Base-by-base conservation (phyloP, 2,888 invertebrate genomes). In the Pterobdella sp. region DNA sequence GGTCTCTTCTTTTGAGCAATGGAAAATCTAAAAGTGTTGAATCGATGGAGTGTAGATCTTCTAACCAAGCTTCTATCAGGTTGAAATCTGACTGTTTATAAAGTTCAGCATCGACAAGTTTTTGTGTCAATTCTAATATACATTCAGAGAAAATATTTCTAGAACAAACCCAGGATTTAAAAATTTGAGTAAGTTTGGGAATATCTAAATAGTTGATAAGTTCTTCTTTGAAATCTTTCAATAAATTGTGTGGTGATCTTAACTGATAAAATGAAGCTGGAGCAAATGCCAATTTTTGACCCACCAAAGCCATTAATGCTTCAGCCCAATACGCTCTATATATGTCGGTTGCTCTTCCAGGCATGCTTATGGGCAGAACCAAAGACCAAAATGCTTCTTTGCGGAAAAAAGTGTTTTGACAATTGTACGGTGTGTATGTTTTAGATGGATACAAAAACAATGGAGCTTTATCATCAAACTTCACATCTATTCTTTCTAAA, bases 271-370 rank as follows among this genome's bases (percentile, higher is more conserved):
- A 75, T 66, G 75, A 78, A 0, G 79, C 78, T 18, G 78, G 74
- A 36, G 74, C 77, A 74, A 79, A 80, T 7, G 76, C 79, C 22
- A 80, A 37, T 34, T 74, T 72, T 1, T 76, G 77, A 0, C 78
- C 79, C 0, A 78, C 73, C 32, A 79, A 74, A 77, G 78, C 78
- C 56, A 81, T 36, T 3, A 81, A 75, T 42, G 77, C 71, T 72
- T 80, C 79, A 0, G 79, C 78, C 78, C 78, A 80, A 73, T 79
- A 81, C 1, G 79, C 75, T 52, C 80, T 72, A 76, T 77, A 80
- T 35, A 81, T 81, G 76, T 81, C 80, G 65, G 76, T 76, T 10
- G 75, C 77, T 60, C 80, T 69, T 56, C 79, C 78, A 10, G 77
- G 74, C 10, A 78, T 77, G 2, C 78, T 77, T 1, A 77, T 72